Base-by-base conservation (phyloP, 2,113 vertebrate genomes). In the Cavia porcellus region DNA sequence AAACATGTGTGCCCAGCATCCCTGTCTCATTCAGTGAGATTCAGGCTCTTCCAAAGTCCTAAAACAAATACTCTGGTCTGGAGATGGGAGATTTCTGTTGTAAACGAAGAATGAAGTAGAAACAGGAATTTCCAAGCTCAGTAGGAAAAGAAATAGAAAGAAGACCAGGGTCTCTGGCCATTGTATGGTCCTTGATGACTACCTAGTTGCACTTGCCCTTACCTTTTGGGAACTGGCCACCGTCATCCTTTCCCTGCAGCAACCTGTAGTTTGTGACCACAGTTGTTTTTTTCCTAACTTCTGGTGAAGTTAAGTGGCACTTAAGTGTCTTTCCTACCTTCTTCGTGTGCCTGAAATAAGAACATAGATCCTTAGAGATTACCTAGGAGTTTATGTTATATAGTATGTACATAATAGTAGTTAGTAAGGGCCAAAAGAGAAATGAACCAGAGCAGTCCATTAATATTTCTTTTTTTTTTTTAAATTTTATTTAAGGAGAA, bases 271-370 rank as follows among this genome's bases (percentile, higher is more conserved):
- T 77, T 86, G 35, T 89, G 57, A 91, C 55, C 50, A 0, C 61
- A 86, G 47, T 57, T 66, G n/a, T 35, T 57, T 90, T 94, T 90
- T 84, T 90, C n/a, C 38, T 72, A 17, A 45, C 24, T 84, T n/a
- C 52, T 7, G 20, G 38, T 86, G 13, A 35, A 68, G 30, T 38
- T 74, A n/a, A 80, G 25, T n/a, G 72, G 20, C 12, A 4, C 47
- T 55, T 90, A n/a, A 83, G 59, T 47, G 90, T 89, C 89, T 72
- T 28, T 93, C 17, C 32, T 90, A 20, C 32, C 22, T 74, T 50
- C 50, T 57, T n/a, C n/a, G n/a, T 94, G 32, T 89, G 55, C 66
- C 81, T 83, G n/a, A 92, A 94, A 74, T 66, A 87, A 88, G 66
- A 62, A 86, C 77, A 66, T 32, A 47, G 32, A 22, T 59, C 45